Evolutionary conservation across 1,140 invertebrate species (phyloP), one percentile per base, ranked within the genome.

Genomic region (Eupeodes corollae): DNA sequence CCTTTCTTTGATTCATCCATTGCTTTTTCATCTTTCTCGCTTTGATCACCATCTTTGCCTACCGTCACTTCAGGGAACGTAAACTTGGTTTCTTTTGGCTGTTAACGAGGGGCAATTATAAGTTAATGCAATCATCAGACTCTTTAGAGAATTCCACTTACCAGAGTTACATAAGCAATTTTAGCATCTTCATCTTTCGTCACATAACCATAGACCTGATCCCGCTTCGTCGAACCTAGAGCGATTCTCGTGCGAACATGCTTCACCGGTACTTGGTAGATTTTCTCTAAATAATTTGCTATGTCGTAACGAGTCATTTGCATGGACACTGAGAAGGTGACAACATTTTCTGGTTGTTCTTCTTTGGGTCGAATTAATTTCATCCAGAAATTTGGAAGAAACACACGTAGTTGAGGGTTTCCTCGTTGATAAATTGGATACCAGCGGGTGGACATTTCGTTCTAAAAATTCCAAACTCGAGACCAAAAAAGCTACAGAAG

Each of bases 381-480:
- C 82, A 97, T 84, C 84, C 86, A 95, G 69, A 95, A 94, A 69
- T 94, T 90, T 11, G 92, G 91, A 18, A 97, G 67, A 70, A 91
- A 95, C 30, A 95, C 73, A 50, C 91, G 72, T 31, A 91, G 66
- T 61, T 96, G 91, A 18, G 91, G 91, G 69, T 91, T 88, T 10
- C 91, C 91, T 69, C 77, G 80, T 70, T 86, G 84, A 68, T 91
- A 94, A 14, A 91, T 56, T 5, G 89, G 91, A 72, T 93, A 94
- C 77, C 86, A 69, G 31, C 67, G 59, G 3, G 60, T 58, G 10
- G 67, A 69, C 67, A 69, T 69, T 9, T 5, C 12, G 3, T 35
- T 35, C 12, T 35, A 26, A 26, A 26, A 26, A 5, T 26, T 26
- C 21, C 8, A 3, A 26, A 26, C 21, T n/a, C n/a, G n/a, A n/a